Evolutionary conservation across 2,888 invertebrate species (phyloP).

Genomic region (Oegoconia quadripuncta): DNA sequence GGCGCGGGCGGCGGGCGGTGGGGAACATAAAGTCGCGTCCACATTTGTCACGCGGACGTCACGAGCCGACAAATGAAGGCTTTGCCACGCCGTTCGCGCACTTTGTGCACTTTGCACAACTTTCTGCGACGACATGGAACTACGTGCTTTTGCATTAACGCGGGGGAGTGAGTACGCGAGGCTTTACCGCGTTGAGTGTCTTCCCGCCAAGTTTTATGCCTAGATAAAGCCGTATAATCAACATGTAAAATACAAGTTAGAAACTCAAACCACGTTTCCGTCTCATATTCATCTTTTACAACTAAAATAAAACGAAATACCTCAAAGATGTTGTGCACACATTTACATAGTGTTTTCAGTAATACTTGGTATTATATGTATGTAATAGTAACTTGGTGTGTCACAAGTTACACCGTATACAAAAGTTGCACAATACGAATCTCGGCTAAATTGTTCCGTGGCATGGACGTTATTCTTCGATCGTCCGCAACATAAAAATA

Average conservation of each 20-base stretch:
- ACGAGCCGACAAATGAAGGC: slow-evolving; percentile 79
- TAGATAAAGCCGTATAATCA: slow-evolving; percentile 68
- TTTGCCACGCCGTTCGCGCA: slow-evolving; percentile 70
- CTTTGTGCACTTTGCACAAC: slow-evolving; percentile 76
- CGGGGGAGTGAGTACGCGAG: slow-evolving; percentile 56
- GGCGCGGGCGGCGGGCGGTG: slow-evolving; percentile 7
- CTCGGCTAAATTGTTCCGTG: slow-evolving; percentile 30
- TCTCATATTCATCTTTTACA: slow-evolving; percentile 19
- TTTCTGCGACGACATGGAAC: slow-evolving; percentile 71
- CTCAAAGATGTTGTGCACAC: neutral
- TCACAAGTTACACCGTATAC: slow-evolving; percentile 18
- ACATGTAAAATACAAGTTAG: slow-evolving; percentile 49
- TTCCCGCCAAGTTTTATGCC: slow-evolving; percentile 66
- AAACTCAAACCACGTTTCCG: slow-evolving; percentile 29
- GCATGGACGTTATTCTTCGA: slow-evolving; percentile 45
- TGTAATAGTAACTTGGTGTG: slow-evolving; percentile 9
- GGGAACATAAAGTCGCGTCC: slow-evolving; percentile 62
- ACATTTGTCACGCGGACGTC: slow-evolving; percentile 77
- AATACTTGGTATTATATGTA: slow-evolving; percentile 13
- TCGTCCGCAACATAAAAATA: slow-evolving; percentile 61
- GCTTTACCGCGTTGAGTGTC: slow-evolving; percentile 63
- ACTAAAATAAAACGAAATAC: slow-evolving; percentile 23
- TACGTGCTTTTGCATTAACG: slow-evolving; percentile 76
- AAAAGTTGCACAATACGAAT: slow-evolving; percentile 28
- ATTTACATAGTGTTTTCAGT: no score